phyloP scores from a whole-genome alignment of 2,888 invertebrate species.

The Xestoiulus laeticollis region DNA sequence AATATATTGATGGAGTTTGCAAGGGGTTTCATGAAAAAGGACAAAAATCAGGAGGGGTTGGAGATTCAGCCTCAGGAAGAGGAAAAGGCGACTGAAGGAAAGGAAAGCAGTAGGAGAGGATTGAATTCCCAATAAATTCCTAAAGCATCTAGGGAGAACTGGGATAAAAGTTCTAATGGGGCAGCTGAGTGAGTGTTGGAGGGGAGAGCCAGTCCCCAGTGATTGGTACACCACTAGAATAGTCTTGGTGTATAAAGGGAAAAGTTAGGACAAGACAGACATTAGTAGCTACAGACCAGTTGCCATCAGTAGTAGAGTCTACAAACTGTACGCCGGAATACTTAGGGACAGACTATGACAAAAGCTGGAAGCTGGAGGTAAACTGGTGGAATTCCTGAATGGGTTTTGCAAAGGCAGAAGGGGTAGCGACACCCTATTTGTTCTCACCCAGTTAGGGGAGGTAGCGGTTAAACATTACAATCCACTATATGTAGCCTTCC shows the following conservation, averaged over 20 bases:
- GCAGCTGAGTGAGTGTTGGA: background rate
- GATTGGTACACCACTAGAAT: background rate
- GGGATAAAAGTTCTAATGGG: too few species aligned
- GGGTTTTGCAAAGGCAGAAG: background rate
- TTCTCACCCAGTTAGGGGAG: too few species aligned
- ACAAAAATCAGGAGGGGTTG: too few species aligned
- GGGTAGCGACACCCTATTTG: background rate
- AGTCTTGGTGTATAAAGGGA: background rate
- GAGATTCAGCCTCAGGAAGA: background rate
- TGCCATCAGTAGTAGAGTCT: too few species aligned
- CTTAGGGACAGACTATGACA: too few species aligned
- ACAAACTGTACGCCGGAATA: too few species aligned
- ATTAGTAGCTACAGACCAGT: too few species aligned
- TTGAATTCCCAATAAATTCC: background rate
- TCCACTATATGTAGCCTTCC: too few species aligned
- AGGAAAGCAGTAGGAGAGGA: background rate
- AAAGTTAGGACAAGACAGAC: too few species aligned
- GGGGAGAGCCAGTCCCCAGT: background rate
- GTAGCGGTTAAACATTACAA: too few species aligned
- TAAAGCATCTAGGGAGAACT: background rate
- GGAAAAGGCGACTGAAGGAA: background rate
- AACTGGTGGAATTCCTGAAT: background rate
- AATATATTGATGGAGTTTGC: too few species aligned
- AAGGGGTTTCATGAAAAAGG: background rate
- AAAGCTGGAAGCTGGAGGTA: too few species aligned